Evolutionary conservation across 2,888 invertebrate genomes (phyloP).

Genomic region (Spialia ferax): DNA sequence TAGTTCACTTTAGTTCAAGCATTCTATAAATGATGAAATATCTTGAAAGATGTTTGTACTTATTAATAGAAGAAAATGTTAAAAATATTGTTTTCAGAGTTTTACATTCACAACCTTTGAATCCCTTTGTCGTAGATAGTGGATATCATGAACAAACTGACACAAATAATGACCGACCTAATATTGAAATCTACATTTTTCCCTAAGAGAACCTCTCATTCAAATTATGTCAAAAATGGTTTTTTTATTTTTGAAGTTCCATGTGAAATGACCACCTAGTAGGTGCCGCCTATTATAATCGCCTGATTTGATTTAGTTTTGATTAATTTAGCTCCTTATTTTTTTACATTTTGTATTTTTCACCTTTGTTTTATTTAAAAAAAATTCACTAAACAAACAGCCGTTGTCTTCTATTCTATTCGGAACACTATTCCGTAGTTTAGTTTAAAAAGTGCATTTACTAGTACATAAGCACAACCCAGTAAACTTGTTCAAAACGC

Average conservation of each 20-base stretch:
- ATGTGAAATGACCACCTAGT: too few relatives aligned
- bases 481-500: conserved; percentile 12
- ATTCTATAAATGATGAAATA: too few relatives aligned
- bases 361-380: neutral
- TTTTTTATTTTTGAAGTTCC: too few relatives aligned
- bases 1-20: too few relatives aligned
- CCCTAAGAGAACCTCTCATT: too few relatives aligned
- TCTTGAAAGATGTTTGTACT: neutral
- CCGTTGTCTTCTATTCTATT: neutral
- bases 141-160: too few relatives aligned
- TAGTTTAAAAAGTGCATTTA: conserved; percentile 5
- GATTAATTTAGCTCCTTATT: neutral
- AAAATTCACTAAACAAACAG: neutral
- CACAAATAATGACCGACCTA: too few relatives aligned
- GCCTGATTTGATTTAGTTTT: neutral
- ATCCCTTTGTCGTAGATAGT: too few relatives aligned
- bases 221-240: too few relatives aligned
- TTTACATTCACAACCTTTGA: too few relatives aligned
- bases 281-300: too few relatives aligned
- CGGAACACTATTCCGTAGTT: neutral
- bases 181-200: too few relatives aligned
- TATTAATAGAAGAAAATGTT: neutral
- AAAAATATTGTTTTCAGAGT: neutral
- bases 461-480: conserved; percentile 9
- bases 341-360: neutral